Evolutionary conservation across 2,888 invertebrate genomes (phyloP), one percentile per base, ranked within the genome.

Genomic region (Cactoblastis cactorum): DNA sequence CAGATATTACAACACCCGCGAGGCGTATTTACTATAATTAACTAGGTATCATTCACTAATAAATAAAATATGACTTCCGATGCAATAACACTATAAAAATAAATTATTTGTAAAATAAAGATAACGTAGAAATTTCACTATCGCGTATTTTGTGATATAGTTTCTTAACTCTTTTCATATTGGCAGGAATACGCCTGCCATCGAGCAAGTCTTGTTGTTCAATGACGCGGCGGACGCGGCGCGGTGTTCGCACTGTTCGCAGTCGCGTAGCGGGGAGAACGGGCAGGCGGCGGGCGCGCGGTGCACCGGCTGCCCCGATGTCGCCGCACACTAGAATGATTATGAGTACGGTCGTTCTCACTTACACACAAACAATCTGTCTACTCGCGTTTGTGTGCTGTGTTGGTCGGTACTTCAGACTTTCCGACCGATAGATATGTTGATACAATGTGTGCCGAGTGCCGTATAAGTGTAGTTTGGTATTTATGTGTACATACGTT

Each of bases 141-240:
- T 81, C 85, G 80, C 84, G 86, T 83, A 73, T 83, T 84, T 86
- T 79, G 77, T 81, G 71, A 76, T 69, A 77, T 83, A 85, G 83
- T 84, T 79, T 74, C 71, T 77, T 73, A 77, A 83, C 80, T 82
- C 80, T 83, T 80, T 82, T 87, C 88, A 89, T 89, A 83, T 86
- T 88, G 88, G 85, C 87, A 85, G 86, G 74, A 80, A 77, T 71
- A 80, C 88, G 88, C 78, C 86, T 86, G 84, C 87, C 87, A 85
- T 83, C 84, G 82, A 88, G 82, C 86, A 79, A 85, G 84, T 83
- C 88, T 88, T 87, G 88, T 87, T 88, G 83, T 85, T 88, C 84
- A 89, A 89, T 89, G 88, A 88, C 88, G 88, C 88, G 86, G 77
- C 87, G 86, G 77, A 82, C 77, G 76, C 72, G 74, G 76, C 80